Base-by-base conservation (phyloP, 2,113 vertebrate genomes). In the Cephalopholis sonnerati region DNA sequence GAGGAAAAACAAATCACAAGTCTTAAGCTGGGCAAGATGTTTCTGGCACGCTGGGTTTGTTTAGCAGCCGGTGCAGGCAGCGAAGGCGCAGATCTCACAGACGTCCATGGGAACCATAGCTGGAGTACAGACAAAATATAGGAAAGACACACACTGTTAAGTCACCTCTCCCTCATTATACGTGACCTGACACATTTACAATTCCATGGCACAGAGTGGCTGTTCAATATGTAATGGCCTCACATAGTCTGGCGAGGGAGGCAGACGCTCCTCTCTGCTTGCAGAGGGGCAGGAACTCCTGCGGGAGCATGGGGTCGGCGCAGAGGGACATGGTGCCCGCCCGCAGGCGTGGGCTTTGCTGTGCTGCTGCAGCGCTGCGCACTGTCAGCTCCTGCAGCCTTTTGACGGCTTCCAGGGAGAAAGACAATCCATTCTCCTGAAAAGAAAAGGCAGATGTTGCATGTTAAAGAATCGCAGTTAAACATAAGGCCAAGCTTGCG, bases 31-130 rank as follows among this genome's bases (percentile, higher is more conserved):
- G 58, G 77, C 54, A 32, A 69, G 64, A 71, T 51, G 57, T 16
- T 69, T 58, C 4, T 13, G 51, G 59, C 12, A 15, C 25, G 59
- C 39, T 36, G 81, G 16, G 20, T 71, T 22, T 1, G 18, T 77
- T 94, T 89, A 96, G 93, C 97, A 97, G 24, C 97, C 97, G 0
- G 96, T 93, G 84, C 97, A 97, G 87, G 97, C 97, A 1, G 96
- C 95, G 1, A 93, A 97, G 11, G 96, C 96, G 48, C 97, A 97
- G 85, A 97, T 95, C 88, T 97, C 96, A 77, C 97, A 97, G 0
- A 92, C 69, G 3, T 93, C 94, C 1, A 95, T 13, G 4, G 95
- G 89, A 71, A 91, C 93, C 83, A 83, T 15, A 62, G 76, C 91
- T 93, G 72, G 63, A 84, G 89, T 46, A 36, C 55, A 83, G 2